Conservation (phyloP, 2,888 invertebrate genomes). For the Dendrolimus houi region DNA sequence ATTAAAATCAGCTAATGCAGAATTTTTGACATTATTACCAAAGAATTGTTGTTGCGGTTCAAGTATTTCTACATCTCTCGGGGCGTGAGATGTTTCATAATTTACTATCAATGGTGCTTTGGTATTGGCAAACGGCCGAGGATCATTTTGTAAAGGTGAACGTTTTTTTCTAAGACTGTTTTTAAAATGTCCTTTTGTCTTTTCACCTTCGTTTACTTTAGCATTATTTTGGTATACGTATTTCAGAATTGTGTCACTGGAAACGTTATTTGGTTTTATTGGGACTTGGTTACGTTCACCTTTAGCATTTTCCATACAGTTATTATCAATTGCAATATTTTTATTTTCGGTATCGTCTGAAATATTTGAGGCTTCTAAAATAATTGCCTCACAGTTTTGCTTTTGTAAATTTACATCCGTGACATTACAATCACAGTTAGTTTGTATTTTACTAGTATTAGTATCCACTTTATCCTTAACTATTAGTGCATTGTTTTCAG, state of each 20-base stretch:
- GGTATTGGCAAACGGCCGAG: constrained; percentile 11
- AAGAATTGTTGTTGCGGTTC: constrained; percentile 17
- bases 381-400: constrained; percentile 3
- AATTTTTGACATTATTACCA: constrained; percentile 29
- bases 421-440: constrained; percentile 11
- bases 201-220: constrained; percentile 17
- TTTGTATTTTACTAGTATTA: constrained; percentile 9
- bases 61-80: constrained; percentile 19
- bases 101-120: constrained; percentile 38
- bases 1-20: constrained; percentile 51
- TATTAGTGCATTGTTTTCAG: constrained; percentile 3
- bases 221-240: constrained; percentile 47
- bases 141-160: constrained; percentile 7
- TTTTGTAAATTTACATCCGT: constrained; percentile 6
- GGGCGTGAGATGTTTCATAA: constrained; percentile 42
- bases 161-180: constrained; percentile 51
- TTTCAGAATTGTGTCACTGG: constrained; percentile 37
- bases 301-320: constrained; percentile 3
- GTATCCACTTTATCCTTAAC: constrained; percentile 8
- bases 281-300: constrained; percentile 1
- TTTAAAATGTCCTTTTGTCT: constrained; percentile 39
- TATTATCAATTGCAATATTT: constrained; percentile 1
- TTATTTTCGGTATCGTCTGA: neutral
- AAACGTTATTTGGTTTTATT: constrained; percentile 16
- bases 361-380: neutral